These are phyloP conservation scores for Kryptopterus vitreolus DNA, from an alignment of 2,797 vertebrate species.

Conservation along the genomic window DNA sequence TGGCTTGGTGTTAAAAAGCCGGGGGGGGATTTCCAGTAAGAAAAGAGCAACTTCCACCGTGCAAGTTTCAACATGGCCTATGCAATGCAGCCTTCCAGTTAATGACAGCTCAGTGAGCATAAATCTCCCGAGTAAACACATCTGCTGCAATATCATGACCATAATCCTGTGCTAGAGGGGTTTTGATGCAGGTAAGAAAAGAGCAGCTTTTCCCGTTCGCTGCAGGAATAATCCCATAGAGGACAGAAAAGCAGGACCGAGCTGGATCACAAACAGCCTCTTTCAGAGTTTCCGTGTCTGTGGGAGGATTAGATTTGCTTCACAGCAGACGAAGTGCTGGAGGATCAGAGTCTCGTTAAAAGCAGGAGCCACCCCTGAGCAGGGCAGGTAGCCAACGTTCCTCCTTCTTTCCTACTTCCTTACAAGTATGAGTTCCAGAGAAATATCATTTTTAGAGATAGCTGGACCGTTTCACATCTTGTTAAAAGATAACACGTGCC, in stretches of 20 bases:
- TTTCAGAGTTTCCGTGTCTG: conserved; percentile 63
- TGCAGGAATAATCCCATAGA: conserved; percentile 55
- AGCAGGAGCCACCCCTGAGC: conserved; percentile 49
- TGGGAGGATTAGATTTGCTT: conserved; percentile 68
- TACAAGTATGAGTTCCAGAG: not conserved
- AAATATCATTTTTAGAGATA: not conserved
- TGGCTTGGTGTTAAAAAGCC: conserved; percentile 45
- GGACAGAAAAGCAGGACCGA: conserved; percentile 11
- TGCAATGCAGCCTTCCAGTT: conserved; percentile 42
- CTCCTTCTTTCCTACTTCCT: conserved; percentile 46
- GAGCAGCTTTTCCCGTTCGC: conserved; percentile 20
- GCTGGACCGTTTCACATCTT: not conserved
- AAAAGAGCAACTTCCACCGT: conserved; percentile 71
- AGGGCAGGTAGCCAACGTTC: not conserved
- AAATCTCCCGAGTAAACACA: conserved; percentile 44
- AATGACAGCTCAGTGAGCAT: conserved; percentile 41
- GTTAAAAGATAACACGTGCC: not conserved
- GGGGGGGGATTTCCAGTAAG: conserved; percentile 75
- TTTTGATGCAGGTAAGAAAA: conserved; percentile 46
- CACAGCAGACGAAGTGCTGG: conserved; percentile 68
- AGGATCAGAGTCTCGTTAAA: conserved; percentile 72
- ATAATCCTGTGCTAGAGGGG: conserved; percentile 41
- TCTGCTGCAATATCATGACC: conserved; percentile 44
- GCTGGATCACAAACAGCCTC: conserved; percentile 29
- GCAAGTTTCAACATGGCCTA: conserved; percentile 75